Evolutionary conservation across 1,140 invertebrate genomes (phyloP), one percentile per base, ranked within the genome.

Genomic region (Steinernema feltiae): DNA sequence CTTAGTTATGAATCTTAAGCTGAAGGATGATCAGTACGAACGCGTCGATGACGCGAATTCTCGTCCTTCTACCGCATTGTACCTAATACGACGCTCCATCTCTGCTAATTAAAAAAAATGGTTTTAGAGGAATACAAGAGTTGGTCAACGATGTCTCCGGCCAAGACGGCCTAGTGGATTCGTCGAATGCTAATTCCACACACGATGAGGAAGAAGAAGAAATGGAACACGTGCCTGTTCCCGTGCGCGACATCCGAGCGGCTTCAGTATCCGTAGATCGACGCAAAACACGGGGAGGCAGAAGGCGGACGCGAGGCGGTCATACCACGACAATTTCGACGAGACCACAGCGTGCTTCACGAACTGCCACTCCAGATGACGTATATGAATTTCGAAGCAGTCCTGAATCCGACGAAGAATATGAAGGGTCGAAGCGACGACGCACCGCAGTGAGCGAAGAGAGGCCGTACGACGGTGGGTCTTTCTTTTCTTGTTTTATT

Each of bases 1-100:
- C 24, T 63, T 63, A 21, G 53, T 63, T 7, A 63, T 63, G 53
- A 63, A 63, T 63, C 53, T 63, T 7, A 63, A 63, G 24, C 53
- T 63, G 15, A 63, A 63, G 24, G 53, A 63, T 27, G 53, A 63
- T 21, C 53, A 63, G 53, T 63, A 63, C 53, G 53, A 63, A 63
- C 53, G 53, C 12, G 53, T 63, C 15, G 53, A 63, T 3, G 53
- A 63, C 12, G 35, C 7, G 18, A 63, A 63, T 27, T 63, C 53
- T 3, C 7, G 53, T 7, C 53, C 53, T 3, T 63, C 53, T 21
- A 63, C 53, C 2, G 53, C 53, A 7, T 27, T 63, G 53, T 63
- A 27, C n/a, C n/a, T n/a, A n/a, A n/a, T n/a, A n/a, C n/a, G n/a
- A n/a, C n/a, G n/a, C n/a, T n/a, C n/a, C n/a, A n/a, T n/a, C n/a